Evolutionary conservation across 1,140 invertebrate genomes (phyloP).

Genomic region (Anthonomus grandis): DNA sequence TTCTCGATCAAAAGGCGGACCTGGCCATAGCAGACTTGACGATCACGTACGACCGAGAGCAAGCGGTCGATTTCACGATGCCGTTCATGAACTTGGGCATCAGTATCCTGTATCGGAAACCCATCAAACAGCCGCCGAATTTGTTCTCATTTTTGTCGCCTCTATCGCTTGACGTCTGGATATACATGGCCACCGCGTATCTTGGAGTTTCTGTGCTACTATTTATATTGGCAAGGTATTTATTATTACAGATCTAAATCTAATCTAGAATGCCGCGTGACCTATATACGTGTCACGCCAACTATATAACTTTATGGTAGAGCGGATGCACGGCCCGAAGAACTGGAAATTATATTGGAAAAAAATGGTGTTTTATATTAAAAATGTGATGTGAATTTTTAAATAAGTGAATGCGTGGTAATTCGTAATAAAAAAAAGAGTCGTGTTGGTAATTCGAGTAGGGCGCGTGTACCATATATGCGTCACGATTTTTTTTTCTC

Average conservation of each 20-base stretch:
- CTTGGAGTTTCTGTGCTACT: slow-evolving; percentile 89
- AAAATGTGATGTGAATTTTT: no score
- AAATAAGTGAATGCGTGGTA: no score
- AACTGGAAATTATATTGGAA: no score
- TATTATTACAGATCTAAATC: no score
- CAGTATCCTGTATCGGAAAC: slow-evolving; percentile 89
- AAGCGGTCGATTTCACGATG: slow-evolving; percentile 92
- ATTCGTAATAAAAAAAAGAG: no score
- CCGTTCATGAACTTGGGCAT: slow-evolving; percentile 95
- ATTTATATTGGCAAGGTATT: slow-evolving; percentile 89
- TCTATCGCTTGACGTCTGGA: slow-evolving; percentile 90
- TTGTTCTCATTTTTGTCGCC: slow-evolving; percentile 93
- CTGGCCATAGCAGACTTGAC: slow-evolving; percentile 90
- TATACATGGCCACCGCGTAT: slow-evolving; percentile 93
- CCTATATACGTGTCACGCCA: no score
- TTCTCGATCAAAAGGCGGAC: slow-evolving; percentile 87
- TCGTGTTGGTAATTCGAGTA: no score
- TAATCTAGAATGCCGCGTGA: no score
- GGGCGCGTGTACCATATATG: no score
- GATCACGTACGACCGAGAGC: slow-evolving; percentile 86
- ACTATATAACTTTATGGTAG: neutral
- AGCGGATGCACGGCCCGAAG: no score
- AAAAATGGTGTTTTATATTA: no score
- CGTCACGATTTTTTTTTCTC: no score
- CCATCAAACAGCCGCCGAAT: slow-evolving; percentile 86